Evolutionary conservation across 1,140 invertebrate genomes (phyloP), one percentile per base, ranked within the genome.

Genomic region (Brevipalpus yothersi): DNA sequence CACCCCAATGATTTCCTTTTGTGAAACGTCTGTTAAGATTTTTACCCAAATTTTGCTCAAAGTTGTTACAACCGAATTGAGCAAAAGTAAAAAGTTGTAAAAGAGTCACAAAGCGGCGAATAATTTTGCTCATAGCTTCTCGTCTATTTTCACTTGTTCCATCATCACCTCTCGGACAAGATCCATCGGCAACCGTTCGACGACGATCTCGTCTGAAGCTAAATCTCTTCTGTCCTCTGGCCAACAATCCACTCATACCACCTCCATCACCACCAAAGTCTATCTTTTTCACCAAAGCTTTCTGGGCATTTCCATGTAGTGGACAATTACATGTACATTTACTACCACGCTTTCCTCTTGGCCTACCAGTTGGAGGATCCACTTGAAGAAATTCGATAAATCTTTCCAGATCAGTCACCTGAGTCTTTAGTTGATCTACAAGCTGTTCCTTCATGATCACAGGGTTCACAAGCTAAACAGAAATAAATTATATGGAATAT

Each of bases 351-450:
- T 57, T 57, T 7, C n/a, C 19, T 61, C 40, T 39, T 58, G 12
- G 8, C 9, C 21, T 39, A 55, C 47, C 58, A 55, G 59, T 56
- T 15, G 12, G 12, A 19, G n/a, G n/a, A n/a, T 51, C 49, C 10
- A 51, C n/a, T 78, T 97, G 93, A 59, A 99, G 75, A 68, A 95
- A 91, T 66, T 86, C 80, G 67, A 99, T 96, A 70, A 97, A 98
- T 61, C 90, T 78, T 71, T 98, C 94, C 69, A 98, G 77, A 73
- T 98, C 94, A 53, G 82, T 79, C 55, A 99, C 89, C 72, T 99
- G 94, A 11, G 88, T 90, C 73, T 95, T 94, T 11, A 99, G 73
- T 71, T 99, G 94, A 42, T 75, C 77, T 5, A 98, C 90, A 19
- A 95, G 70, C 69, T 93, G 86, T 68, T 93, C 92, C 72, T 97